A percentile compares a stretch with the other conserved stretches of the same genome.
These are phyloP conservation scores for Micromesistius poutassou DNA, from an alignment of 2,797 vertebrate genomes.

Conservation along the genomic window DNA sequence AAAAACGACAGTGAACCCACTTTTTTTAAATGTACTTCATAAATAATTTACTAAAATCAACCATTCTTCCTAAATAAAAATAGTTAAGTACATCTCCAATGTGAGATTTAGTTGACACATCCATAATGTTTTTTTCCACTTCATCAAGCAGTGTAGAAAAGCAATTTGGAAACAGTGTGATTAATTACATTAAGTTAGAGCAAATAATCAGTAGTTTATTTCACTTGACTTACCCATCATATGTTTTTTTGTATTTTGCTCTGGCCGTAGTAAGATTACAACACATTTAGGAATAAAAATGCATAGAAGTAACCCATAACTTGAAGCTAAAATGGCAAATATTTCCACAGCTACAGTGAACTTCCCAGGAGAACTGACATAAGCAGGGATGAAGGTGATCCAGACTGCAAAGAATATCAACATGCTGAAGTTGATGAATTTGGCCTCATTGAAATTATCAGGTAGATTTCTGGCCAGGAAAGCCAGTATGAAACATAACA, in stretches of 20 bases:
- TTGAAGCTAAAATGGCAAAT: constrained; percentile 44
- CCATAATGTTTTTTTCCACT: neutral
- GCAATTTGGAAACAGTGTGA: neutral
- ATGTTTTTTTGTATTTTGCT: constrained; percentile 50
- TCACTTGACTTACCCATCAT: constrained; percentile 40
- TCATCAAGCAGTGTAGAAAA: neutral
- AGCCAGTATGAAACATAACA: constrained; percentile 37
- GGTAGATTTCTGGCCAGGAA: constrained; percentile 30
- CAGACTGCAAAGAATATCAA: constrained; percentile 40
- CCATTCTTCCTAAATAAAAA: no score
- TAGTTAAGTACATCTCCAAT: no score
- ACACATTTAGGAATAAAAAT: constrained; percentile 48
- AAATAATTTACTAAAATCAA: no score
- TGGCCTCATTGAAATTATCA: constrained; percentile 41
- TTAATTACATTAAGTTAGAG: neutral
- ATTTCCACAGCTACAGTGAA: constrained; percentile 39
- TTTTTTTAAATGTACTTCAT: neutral
- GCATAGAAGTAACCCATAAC: constrained; percentile 37
- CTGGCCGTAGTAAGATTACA: constrained; percentile 43
- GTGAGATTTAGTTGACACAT: no score
- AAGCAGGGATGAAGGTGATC: constrained; percentile 38
- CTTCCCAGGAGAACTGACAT: constrained; percentile 35
- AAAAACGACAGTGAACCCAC: neutral
- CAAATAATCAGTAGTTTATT: constrained; percentile 5
- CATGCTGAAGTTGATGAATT: constrained; percentile 47